A percentile compares a stretch with the other conserved stretches of the same genome.
These are phyloP conservation scores for Teleogryllus oceanicus DNA, from an alignment of 2,888 invertebrate species.

Conservation along the genomic window DNA sequence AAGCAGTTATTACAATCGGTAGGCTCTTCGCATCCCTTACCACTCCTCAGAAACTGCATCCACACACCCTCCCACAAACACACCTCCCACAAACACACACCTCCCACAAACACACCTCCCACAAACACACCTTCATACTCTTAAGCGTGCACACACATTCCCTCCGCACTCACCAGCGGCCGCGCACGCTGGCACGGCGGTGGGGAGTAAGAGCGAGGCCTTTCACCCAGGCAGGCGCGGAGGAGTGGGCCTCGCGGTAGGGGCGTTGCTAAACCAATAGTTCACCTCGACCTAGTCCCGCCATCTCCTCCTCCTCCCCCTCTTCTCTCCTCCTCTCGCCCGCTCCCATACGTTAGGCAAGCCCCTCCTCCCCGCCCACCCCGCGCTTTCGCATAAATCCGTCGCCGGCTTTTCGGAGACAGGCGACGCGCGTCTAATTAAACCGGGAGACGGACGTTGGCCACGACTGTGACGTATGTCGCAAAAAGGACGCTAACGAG, in stretches of 20 bases:
- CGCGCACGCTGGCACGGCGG: background rate
- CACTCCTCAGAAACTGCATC: too few relatives aligned
- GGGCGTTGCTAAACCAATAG: constrained; percentile 26
- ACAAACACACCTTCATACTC: background rate
- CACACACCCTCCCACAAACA: too few relatives aligned
- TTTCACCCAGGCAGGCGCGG: background rate
- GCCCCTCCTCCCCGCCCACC: background rate
- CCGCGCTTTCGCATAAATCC: background rate
- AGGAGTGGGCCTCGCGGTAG: constrained; percentile 1
- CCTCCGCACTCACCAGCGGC: background rate
- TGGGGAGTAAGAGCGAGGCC: background rate
- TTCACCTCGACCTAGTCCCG: constrained; percentile 29
- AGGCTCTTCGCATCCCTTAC: too few relatives aligned
- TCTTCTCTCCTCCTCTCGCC: background rate
- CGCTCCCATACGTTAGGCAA: background rate
- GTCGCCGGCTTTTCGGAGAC: too few relatives aligned
- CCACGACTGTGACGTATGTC: too few relatives aligned
- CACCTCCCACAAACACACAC: too few relatives aligned
- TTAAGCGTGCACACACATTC: too few relatives aligned
- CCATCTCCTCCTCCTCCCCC: background rate
- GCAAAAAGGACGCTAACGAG: too few relatives aligned
- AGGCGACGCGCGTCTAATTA: too few relatives aligned
- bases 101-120: background rate
- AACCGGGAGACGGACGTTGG: too few relatives aligned
- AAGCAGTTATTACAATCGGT: too few relatives aligned